Percentiles rank a stretch among this genome's conserved stretches.
Conservation (phyloP, 2,113 vertebrate species). For the Microcebus murinus region DNA sequence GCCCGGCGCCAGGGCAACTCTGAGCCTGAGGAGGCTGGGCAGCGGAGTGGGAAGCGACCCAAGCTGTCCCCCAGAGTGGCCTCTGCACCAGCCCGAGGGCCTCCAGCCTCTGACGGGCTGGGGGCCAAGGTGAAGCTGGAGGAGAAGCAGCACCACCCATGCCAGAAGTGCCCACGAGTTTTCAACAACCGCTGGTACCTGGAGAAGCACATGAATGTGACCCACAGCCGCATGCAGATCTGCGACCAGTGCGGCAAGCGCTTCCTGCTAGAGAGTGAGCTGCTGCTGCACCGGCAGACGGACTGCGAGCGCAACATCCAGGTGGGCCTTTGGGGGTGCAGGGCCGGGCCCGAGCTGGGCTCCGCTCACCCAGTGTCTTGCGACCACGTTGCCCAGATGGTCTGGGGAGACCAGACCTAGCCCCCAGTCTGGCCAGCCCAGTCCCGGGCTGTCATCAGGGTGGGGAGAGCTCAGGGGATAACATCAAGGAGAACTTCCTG, state of each 20-base stretch:
- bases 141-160: conserved; percentile 95
- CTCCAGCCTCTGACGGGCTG: conserved; percentile 82
- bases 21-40: conserved; percentile 81
- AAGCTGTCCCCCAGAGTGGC: conserved; percentile 62
- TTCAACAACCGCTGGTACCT: conserved; percentile 99
- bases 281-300: conserved; percentile 96
- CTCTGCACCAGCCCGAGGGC: not conserved
- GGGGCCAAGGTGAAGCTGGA: conserved; percentile 95
- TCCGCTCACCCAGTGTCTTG: not conserved
- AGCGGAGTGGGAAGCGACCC: conserved; percentile 86
- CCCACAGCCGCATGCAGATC: conserved; percentile 98
- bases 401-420: not conserved
- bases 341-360: not conserved
- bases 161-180: conserved; percentile 96
- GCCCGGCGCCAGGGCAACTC: conserved; percentile 77
- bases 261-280: conserved; percentile 96
- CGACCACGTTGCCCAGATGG: not conserved
- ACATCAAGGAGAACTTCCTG: not conserved
- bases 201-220: conserved; percentile 98
- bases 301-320: conserved; percentile 99
- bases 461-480: not conserved
- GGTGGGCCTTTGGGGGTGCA: conserved; percentile 81
- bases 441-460: not conserved
- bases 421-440: not conserved
- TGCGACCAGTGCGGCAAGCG: conserved; percentile 96